Base-by-base conservation (phyloP, 2,888 invertebrate genomes). In the Meteorus cinctellus region DNA sequence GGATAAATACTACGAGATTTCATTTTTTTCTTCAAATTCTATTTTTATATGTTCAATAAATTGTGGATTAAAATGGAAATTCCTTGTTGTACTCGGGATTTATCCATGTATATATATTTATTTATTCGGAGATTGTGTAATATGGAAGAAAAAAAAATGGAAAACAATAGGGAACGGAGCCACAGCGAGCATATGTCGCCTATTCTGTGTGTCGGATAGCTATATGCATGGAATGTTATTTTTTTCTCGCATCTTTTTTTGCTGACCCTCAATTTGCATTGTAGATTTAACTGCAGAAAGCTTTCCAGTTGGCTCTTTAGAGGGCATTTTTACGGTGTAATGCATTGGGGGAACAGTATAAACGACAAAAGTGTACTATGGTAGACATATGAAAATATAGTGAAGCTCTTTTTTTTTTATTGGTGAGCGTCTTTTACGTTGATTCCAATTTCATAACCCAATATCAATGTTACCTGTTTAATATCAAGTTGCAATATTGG, bases 261-360 rank as follows among this genome's bases (percentile, higher is more conserved):
- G 24, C 69, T 74, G 77, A 78, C 73, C 76, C 77, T 79, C 82
- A 79, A 85, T 86, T 85, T 86, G 85, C 86, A 86, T 86, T 86
- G 85, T 84, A 86, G 82, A 86, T 86, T 84, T 81, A 82, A 84
- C 82, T 81, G 81, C 82, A 81, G 82, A 82, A 82, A 82, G 81
- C 81, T 81, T 79, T 79, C 81, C 79, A 78, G 81, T 82, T 80
- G 55, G 81, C 81, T 83, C 83, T 83, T 82, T 81, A 81, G 80
- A 76, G 76, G 77, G 76, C 80, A 83, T 81, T 82, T 83, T 84
- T 82, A 82, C 81, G 81, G 81, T 76, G 77, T 81, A 80, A 83
- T 78, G 79, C 78, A 81, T 80, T 77, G 65, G 65, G 67, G 36
- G 36, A 41, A 36, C 41, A 34, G 41, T 41, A 41, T 36, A 34